Conservation (phyloP, 1,140 invertebrate species). For the Cepaea nemoralis region DNA sequence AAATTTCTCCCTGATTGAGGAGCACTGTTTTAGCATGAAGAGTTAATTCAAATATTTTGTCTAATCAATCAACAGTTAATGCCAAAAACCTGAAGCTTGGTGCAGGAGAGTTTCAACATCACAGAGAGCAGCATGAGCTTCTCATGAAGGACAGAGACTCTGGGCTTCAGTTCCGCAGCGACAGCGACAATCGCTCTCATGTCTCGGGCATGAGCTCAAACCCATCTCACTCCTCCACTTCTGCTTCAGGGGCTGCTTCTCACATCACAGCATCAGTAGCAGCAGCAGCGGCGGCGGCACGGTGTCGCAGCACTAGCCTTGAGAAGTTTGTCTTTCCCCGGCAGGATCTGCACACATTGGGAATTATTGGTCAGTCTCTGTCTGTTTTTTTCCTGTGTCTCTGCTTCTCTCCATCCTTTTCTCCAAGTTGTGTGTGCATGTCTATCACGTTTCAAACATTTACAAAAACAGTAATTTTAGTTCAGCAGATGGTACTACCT, state of each 20-base stretch:
- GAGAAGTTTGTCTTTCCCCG: conserved; percentile 84
- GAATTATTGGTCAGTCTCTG: conserved; percentile 78
- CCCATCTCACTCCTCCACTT: conserved; percentile 64
- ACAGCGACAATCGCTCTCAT: conserved; percentile 83
- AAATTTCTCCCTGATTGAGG: too few relatives aligned
- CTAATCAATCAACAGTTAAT: conserved; percentile 31
- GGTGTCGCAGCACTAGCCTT: conserved; percentile 77
- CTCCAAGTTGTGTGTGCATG: too few relatives aligned
- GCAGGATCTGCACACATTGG: conserved; percentile 82
- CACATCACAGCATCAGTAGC: conserved; percentile 19
- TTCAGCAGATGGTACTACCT: too few relatives aligned
- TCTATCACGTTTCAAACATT: too few relatives aligned
- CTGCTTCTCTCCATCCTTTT: neutral
- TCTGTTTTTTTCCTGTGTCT: neutral
- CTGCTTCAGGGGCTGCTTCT: conserved; percentile 73
- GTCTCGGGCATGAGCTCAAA: conserved; percentile 74
- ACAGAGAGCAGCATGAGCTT: conserved; percentile 71
- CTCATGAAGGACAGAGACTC: conserved; percentile 66
- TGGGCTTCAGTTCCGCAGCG: conserved; percentile 72
- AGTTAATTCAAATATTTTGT: neutral
- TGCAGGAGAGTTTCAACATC: conserved; percentile 76
- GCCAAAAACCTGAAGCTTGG: conserved; percentile 44
- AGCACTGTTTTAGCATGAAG: too few relatives aligned
- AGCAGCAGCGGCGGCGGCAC: neutral
- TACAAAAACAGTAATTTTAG: too few relatives aligned